Percentiles rank a stretch among this genome's conserved stretches.
Conservation (phyloP, 2,113 vertebrate species). For the Sialia sialis region DNA sequence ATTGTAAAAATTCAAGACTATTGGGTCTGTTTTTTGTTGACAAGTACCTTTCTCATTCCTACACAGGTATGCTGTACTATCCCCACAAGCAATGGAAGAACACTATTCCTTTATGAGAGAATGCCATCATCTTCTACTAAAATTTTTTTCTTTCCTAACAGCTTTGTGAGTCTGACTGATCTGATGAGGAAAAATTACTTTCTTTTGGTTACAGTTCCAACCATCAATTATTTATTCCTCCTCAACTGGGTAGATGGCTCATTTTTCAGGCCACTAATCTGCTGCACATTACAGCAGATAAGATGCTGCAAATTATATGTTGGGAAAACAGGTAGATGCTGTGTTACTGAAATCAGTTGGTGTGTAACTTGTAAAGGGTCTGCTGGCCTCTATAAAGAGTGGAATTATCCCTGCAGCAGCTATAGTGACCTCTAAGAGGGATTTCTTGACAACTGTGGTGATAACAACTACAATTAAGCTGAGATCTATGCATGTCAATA, state of each 20-base stretch:
- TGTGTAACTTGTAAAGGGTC: background rate
- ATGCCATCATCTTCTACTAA: background rate
- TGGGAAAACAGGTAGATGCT: background rate
- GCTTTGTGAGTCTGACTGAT: background rate
- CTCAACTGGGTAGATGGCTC: background rate
- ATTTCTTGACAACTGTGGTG: background rate
- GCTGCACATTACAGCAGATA: background rate
- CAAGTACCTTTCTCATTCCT: background rate
- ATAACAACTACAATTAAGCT: background rate
- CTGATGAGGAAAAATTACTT: background rate
- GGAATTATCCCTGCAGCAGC: background rate
- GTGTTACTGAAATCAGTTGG: background rate
- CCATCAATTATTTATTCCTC: background rate
- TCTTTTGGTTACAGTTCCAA: background rate
- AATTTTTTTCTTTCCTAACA: background rate
- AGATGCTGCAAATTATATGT: background rate
- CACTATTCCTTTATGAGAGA: background rate
- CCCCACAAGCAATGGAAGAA: background rate
- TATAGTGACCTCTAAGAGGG: background rate
- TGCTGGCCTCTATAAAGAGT: background rate
- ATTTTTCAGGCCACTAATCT: background rate
- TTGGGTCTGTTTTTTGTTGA: background rate
- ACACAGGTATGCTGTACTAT: background rate
- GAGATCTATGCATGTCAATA: background rate
- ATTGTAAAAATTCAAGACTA: background rate